Evolutionary conservation across 2,888 invertebrate genomes (phyloP), one percentile per base, ranked within the genome.

Genomic region (Ypsolopha scabrella): DNA sequence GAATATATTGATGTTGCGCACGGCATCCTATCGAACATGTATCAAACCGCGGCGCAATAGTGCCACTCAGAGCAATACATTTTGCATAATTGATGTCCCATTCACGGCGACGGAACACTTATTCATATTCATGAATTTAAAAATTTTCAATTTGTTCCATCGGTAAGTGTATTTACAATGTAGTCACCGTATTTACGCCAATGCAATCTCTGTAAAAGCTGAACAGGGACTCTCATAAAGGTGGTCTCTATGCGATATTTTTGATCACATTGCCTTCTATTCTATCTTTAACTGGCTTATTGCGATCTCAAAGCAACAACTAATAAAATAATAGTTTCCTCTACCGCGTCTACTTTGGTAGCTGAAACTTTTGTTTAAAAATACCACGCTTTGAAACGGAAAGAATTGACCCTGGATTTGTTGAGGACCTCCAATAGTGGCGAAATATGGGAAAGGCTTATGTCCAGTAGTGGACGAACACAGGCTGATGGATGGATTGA

Each of bases 111-210:
- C 72, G 70, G 71, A 74, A 74, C 71, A 75, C 74, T 76, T 82
- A 80, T 83, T 83, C 77, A 83, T 83, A 85, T 85, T 83, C 82
- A 85, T 85, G 82, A 81, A 79, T 76, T 82, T 81, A 69, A 74
- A 78, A 69, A 75, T 78, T 80, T 82, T 81, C 80, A 82, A 83
- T 82, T 82, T 77, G 75, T 68, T 67, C 71, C 68, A 66, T 68
- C 65, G 70, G 75, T 65, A 74, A 75, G 70, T 75, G 69, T 82
- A 75, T 85, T 81, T 80, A 80, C 75, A 70, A 70, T 70, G 74
- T 72, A 67, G 72, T 63, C 64, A 67, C 70, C 68, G 73, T 71
- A 78, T 80, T 81, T 75, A 73, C 67, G 61, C 69, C 75, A 75
- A 78, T 75, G 75, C 75, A 80, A 80, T 80, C 73, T 74, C 70